Evolutionary conservation across 2,888 invertebrate species (phyloP).

Genomic region (Euzetes globulus): DNA sequence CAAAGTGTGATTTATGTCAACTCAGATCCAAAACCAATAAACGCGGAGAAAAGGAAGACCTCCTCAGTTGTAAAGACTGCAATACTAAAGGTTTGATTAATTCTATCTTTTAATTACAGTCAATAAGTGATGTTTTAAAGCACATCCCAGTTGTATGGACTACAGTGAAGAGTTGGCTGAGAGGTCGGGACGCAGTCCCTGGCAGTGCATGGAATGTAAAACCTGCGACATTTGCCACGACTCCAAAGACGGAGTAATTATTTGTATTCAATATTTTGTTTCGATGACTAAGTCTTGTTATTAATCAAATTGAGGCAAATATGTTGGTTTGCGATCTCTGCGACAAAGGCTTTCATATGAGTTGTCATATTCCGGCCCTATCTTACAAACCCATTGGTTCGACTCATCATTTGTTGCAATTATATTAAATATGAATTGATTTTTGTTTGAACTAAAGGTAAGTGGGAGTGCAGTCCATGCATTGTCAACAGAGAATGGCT

Average conservation of each 20-base stretch:
- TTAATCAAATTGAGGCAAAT: conserved; percentile 57
- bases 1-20: conserved; percentile 47
- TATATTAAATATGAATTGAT: background rate
- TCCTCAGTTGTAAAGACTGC: conserved; percentile 64
- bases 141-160: conserved; percentile 52
- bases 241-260: conserved; percentile 48
- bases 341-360: conserved; percentile 73
- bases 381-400: conserved; percentile 47
- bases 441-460: too few relatives aligned
- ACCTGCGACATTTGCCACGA: conserved; percentile 73
- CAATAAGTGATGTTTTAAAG: conserved; percentile 44
- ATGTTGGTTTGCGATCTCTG: conserved; percentile 73
- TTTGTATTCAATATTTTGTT: too few relatives aligned
- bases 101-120: background rate
- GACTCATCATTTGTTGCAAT: background rate
- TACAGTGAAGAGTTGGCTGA: conserved; percentile 49
- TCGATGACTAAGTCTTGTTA: too few relatives aligned
- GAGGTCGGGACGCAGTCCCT: conserved; percentile 50
- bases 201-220: conserved; percentile 86
- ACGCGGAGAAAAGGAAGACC: conserved; percentile 56
- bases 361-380: conserved; percentile 63
- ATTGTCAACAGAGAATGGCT: too few relatives aligned
- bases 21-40: conserved; percentile 44
- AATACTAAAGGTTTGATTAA: conserved; percentile 57
- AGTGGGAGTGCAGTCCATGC: conserved; percentile 17